These are phyloP conservation scores for Actinia tenebrosa DNA, from an alignment of 64 coral and sea anemone genomes.

Conservation along the genomic window DNA sequence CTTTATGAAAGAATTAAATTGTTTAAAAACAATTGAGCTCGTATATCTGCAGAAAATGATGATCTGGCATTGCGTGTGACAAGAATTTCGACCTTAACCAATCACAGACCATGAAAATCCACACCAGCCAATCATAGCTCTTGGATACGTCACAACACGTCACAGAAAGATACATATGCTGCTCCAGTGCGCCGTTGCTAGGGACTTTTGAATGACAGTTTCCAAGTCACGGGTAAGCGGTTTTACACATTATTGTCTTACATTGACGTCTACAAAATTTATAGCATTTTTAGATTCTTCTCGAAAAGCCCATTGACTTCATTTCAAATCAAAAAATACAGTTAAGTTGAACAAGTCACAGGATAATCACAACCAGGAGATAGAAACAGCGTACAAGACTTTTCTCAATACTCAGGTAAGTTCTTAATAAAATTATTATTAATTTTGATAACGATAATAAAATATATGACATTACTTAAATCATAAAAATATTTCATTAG, in stretches of 20 bases:
- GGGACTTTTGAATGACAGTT: not conserved
- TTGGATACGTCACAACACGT: not conserved
- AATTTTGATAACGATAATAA: not conserved
- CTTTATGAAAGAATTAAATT: too few species aligned
- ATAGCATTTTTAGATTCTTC: conserved; percentile 20
- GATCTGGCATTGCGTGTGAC: too few species aligned
- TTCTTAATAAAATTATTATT: not conserved
- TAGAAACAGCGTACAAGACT: not conserved
- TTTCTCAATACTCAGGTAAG: not conserved
- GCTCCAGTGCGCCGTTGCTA: not conserved
- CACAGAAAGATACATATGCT: not conserved
- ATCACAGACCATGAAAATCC: not conserved
- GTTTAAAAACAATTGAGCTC: too few species aligned
- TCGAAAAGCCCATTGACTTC: not conserved
- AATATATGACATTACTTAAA: not conserved
- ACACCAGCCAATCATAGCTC: not conserved
- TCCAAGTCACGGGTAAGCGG: not conserved
- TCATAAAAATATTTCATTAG: not conserved
- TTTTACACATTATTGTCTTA: not conserved
- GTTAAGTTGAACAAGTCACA: not conserved
- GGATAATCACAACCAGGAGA: not conserved
- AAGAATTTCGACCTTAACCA: not conserved
- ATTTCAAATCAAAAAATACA: not conserved
- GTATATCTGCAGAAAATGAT: too few species aligned
- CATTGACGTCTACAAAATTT: not conserved